These are phyloP conservation scores for Drosophila suboccidentalis DNA, from an alignment of 2,888 invertebrate genomes.

Conservation along the genomic window DNA sequence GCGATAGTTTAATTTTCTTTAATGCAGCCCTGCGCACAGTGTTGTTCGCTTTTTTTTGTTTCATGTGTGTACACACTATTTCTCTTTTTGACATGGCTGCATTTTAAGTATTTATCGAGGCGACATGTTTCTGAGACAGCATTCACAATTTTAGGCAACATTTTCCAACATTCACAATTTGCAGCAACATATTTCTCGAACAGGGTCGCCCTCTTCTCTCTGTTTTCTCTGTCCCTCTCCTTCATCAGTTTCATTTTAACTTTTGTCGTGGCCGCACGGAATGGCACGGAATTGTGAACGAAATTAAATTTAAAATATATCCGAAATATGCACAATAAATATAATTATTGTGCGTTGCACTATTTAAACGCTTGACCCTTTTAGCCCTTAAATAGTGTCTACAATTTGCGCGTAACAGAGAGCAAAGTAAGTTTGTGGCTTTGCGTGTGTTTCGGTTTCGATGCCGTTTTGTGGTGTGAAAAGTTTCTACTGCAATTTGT, in stretches of 20 bases:
- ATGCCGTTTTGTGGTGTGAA: constrained; percentile 60
- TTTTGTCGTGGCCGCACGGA: constrained; percentile 63
- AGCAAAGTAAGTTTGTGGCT: constrained; percentile 44
- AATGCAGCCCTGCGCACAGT: constrained; percentile 20
- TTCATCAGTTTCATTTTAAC: constrained; percentile 65
- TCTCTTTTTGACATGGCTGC: constrained; percentile 4
- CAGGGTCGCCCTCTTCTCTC: constrained; percentile 47
- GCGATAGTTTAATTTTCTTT: neutral
- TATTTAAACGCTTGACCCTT: constrained; percentile 33
- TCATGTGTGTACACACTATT: constrained; percentile 37
- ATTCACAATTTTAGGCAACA: constrained; percentile 33
- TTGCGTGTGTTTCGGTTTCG: constrained; percentile 44
- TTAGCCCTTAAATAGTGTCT: constrained; percentile 21
- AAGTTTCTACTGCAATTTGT: constrained; percentile 78
- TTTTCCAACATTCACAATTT: constrained; percentile 31
- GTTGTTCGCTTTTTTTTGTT: neutral
- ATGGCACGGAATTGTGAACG: constrained; percentile 64
- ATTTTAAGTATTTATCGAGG: constrained; percentile 6
- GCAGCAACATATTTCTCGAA: constrained; percentile 41
- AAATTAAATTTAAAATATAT: constrained; percentile 42
- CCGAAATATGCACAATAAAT: constrained; percentile 71
- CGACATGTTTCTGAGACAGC: constrained; percentile 33
- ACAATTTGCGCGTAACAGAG: constrained; percentile 23
- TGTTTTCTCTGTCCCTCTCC: constrained; percentile 48
- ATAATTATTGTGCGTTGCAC: constrained; percentile 66